Evolutionary conservation across 1,140 invertebrate species (phyloP).

Genomic region (Brachionus koreanus): DNA sequence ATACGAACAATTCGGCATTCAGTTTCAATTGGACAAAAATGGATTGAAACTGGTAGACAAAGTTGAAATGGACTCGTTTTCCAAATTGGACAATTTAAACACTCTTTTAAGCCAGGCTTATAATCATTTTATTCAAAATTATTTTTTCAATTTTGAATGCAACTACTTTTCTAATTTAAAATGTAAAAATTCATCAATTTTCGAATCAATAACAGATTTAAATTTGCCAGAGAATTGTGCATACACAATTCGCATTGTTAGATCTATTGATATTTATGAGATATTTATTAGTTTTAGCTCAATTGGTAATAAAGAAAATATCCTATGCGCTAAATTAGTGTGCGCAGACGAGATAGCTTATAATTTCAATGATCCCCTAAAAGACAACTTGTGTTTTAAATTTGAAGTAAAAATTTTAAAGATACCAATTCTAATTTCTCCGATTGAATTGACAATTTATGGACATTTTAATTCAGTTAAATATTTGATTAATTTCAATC

Average conservation of each 20-base stretch:
- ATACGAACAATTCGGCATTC: background rate
- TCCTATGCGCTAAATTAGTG: background rate
- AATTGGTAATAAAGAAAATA: background rate
- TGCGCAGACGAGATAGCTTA: background rate
- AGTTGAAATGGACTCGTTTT: background rate
- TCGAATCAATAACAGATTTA: background rate
- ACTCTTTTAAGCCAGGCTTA: background rate
- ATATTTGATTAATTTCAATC: background rate
- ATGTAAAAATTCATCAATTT: background rate
- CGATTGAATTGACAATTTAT: background rate
- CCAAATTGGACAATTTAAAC: background rate
- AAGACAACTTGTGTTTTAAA: conserved; percentile 2
- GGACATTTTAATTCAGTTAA: conserved; percentile 8
- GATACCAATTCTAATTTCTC: background rate
- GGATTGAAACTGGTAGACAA: background rate
- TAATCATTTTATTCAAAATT: conserved; percentile 18
- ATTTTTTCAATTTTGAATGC: background rate
- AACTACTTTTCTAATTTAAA: background rate
- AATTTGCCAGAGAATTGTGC: background rate
- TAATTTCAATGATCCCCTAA: background rate
- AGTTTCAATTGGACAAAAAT: background rate
- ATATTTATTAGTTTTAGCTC: background rate
- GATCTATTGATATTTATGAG: background rate
- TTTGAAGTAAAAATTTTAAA: background rate
- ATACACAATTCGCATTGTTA: background rate